Percentiles rank a stretch among this genome's conserved stretches.
phyloP scores from a whole-genome alignment of 2,888 invertebrate genomes.

The Caenorhabditis sp. region DNA sequence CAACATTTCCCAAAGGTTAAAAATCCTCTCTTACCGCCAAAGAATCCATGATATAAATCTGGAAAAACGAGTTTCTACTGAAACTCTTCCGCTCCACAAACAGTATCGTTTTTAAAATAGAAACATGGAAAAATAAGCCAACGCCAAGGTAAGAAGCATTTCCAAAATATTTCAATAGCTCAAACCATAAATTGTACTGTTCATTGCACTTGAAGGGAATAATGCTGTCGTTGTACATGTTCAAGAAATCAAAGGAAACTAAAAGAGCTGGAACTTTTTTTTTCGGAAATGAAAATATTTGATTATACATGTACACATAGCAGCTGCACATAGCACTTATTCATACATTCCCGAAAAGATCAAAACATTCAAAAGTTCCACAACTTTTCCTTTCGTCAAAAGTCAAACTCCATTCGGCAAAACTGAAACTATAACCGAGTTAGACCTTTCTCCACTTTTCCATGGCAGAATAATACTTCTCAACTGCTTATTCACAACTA shows the following conservation, averaged over 20 bases:
- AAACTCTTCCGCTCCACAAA: conserved; percentile 13
- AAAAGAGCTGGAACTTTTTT: neutral
- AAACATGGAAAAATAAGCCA: conserved; percentile 16
- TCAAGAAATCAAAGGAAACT: neutral
- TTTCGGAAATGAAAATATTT: conserved; percentile 3
- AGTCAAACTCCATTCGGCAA: neutral
- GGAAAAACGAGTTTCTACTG: conserved; percentile 25
- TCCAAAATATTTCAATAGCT: conserved; percentile 8
- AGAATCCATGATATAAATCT: conserved; percentile 27
- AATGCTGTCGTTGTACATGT: neutral
- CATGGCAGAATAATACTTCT: neutral
- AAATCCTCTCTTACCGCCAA: conserved; percentile 27
- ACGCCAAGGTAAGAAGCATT: neutral
- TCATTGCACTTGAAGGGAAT: neutral
- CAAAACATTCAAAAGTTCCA: neutral
- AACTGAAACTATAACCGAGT: conserved; percentile 3
- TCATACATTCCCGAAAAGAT: neutral
- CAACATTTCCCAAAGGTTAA: too few relatives aligned
- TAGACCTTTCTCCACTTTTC: neutral
- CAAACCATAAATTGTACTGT: neutral
- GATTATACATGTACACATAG: neutral
- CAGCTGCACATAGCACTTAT: neutral
- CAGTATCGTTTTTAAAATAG: conserved; percentile 13
- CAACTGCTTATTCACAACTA: neutral
- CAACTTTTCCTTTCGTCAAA: neutral